Evolutionary conservation across 2,113 vertebrate genomes (phyloP).

Genomic region (Gopherus evgoodei): DNA sequence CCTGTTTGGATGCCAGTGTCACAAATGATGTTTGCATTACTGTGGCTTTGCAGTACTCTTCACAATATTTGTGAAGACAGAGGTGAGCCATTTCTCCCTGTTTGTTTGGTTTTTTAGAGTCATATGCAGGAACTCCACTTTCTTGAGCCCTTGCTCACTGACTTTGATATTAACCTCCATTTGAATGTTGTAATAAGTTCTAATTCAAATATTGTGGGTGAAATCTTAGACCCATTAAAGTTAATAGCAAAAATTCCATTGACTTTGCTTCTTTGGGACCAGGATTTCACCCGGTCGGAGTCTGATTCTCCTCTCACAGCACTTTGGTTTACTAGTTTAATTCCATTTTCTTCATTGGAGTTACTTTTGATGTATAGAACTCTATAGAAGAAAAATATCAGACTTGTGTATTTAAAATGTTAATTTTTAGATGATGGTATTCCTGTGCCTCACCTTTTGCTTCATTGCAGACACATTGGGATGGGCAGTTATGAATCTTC

Average conservation of each 20-base stretch:
- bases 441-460: not conserved
- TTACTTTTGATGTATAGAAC: not conserved
- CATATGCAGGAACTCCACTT: not conserved
- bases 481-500: not conserved
- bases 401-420: fast-evolving
- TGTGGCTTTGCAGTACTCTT: not conserved
- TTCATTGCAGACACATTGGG: not conserved
- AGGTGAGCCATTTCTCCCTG: not conserved
- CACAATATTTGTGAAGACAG: not conserved
- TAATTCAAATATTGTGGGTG: fast-evolving
- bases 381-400: not conserved
- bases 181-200: not conserved
- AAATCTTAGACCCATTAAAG: not conserved
- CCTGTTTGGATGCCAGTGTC: no score
- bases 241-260: not conserved
- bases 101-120: not conserved
- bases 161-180: not conserved
- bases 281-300: not conserved
- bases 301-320: not conserved
- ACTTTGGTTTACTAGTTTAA: not conserved
- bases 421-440: not conserved
- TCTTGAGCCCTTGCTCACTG: not conserved
- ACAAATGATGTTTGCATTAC: no score
- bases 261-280: not conserved
- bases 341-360: not conserved